Base-by-base conservation (phyloP, 2,888 invertebrate species). In the Caenorhabditis sp. region DNA sequence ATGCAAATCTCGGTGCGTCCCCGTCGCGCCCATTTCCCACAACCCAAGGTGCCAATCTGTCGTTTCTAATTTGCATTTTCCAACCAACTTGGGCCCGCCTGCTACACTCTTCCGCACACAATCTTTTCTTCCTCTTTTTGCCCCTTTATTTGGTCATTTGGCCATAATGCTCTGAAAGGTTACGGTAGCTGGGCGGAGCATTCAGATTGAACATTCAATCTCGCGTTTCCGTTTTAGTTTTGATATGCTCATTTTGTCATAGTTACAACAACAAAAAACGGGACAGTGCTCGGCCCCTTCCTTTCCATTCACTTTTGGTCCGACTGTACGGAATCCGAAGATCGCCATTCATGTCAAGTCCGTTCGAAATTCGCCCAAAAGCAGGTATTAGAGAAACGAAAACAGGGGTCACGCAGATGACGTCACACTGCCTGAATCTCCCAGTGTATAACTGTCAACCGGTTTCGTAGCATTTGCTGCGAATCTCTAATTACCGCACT, bases 31-130 rank as follows among this genome's bases (percentile, higher is more conserved):
- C 66, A 37, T 45, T 70, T 59, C 53, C 59, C 70, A 45, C 45
- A 37, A 22, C 26, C 24, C n/a, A 30, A 50, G 41, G 63, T 65
- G 55, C 66, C 66, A 74, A 74, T 66, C 55, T 75, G 75, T 75
- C 75, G 62, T 56, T 75, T 61, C 75, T 75, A 68, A 75, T 75
- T 75, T 75, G 75, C 75, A 75, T 68, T 61, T 58, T 50, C 41
- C 56, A 43, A 50, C 68, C 24, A 63, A 63, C 58, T 58, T 59
- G 13, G n/a, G 45, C 46, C 43, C 35, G 26, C 56, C 17, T 55
- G 48, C 46, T 45, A 45, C 39, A 46, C 35, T 32, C 52, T 61
- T 53, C 55, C 50, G 46, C 63, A 20, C 46, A 43, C 22, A 45
- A 30, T 56, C 37, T 52, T 68, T 43, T 68, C 37, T 15, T 15